Evolutionary conservation across 2,113 vertebrate genomes (phyloP), one percentile per base, ranked within the genome.

Genomic region (Onychorhynchus coronatus): DNA sequence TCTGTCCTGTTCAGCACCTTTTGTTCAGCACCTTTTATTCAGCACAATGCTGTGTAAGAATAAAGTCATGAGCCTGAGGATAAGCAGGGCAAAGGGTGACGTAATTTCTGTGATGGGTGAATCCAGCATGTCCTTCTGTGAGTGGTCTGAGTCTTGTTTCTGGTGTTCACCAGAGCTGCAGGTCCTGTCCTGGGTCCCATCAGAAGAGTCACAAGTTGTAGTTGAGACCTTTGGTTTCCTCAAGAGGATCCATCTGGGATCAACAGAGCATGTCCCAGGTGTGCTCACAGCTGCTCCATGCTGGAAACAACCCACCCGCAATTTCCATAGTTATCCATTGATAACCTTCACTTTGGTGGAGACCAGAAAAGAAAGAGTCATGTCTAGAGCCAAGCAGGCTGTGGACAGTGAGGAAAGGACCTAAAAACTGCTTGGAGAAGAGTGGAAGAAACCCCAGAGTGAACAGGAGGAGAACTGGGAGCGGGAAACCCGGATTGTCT

Each of bases 401-500:
- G 20, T 42, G 30, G 11, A 11, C 8, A 50, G 22, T 37, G 55
- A 84, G 20, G 14, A 84, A 74, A 66, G 20, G 12, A 58, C 2
- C 5, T 71, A 46, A 37, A 88, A 90, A 49, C 12, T 2, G 1
- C 24, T 39, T 59, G 27, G 44, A 55, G 15, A 83, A 61, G 21
- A 30, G 47, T 4, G 1, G 33, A 49, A 53, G 59, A 58, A 94
- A 95, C n/a, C 5, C 16, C 1, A 4, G 50, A 50, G 42, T 18
- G 37, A 84, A 12, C 6, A 44, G 47, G 12, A 83, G 18, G 50
- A 67, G 27, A 56, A 74, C 21, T 71, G 50, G 35, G 70, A 55
- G 14, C 0, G 1, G 37, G 59, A 65, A 85, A 39, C 10, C 7
- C 0, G 0, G 24, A 85, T 6, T 25, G 14, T 65, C 35, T 73